Base-by-base conservation (phyloP, 1,140 invertebrate species). In the Drosophila pandora region DNA sequence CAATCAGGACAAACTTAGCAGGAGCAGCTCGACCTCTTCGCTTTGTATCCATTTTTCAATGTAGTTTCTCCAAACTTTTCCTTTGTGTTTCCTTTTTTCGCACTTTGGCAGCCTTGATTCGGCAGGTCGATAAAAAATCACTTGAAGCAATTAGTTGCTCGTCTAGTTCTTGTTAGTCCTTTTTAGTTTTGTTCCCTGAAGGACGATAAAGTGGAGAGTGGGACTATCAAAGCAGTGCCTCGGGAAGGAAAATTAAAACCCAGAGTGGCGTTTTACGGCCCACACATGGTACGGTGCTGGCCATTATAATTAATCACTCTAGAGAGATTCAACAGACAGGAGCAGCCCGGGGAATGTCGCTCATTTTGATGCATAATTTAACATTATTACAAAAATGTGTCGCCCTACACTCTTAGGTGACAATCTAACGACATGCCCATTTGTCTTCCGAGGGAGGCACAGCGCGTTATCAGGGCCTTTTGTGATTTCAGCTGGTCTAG, bases 311-410 rank as follows among this genome's bases (percentile, higher is more conserved):
- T 85, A 85, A 85, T 85, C 81, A 85, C 80, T 68, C 48, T 49
- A n/a, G 47, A 7, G 56, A 53, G 60, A 58, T 56, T 50, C 37
- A 45, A 47, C 47, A 43, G 49, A 4, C 56, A 70, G 47, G 22
- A 67, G 81, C 47, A 79, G 58, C 56, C 63, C 55, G 39, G 17
- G 63, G 82, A 84, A 85, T 77, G 76, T 77, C 13, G 7, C 39
- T 69, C 72, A 67, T 70, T 85, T 81, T 81, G 73, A 63, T 71
- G 82, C 81, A 74, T 77, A 84, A 84, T 84, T 84, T 81, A 84
- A 77, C 68, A 67, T 84, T 74, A 87, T 77, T 76, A 54, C 62
- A 61, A 72, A 70, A 85, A 69, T 85, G 59, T 72, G 67, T 53
- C 72, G 71, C 81, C 43, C 23, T 47, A 64, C 78, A 84, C 72